phyloP scores from a whole-genome alignment of 2,113 vertebrate species.

The Oreochromis tanganicae region DNA sequence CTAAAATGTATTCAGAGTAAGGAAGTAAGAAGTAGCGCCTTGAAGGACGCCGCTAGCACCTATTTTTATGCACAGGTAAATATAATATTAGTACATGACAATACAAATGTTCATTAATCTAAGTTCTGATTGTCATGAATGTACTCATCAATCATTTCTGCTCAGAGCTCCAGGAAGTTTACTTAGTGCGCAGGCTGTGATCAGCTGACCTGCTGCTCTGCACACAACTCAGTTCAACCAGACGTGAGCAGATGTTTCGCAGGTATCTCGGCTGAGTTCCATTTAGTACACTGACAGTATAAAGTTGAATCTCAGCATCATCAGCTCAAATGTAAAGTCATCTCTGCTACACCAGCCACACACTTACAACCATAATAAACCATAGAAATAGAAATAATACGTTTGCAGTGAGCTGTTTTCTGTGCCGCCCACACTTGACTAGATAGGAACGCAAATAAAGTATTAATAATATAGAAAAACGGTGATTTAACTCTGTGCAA shows the following conservation, averaged over 20 bases:
- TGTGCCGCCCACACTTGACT: background rate
- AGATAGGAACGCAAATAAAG: accelerated
- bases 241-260: background rate
- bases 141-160: accelerated
- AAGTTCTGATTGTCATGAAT: background rate
- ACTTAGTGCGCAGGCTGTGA: background rate
- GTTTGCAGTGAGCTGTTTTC: accelerated
- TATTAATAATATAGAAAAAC: accelerated
- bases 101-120: accelerated
- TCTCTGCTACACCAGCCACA: background rate
- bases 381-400: accelerated
- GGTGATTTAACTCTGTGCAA: background rate
- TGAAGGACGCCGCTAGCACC: background rate
- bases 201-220: background rate
- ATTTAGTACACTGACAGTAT: background rate
- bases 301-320: background rate
- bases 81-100: accelerated
- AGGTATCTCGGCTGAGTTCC: background rate
- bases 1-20: background rate
- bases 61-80: background rate
- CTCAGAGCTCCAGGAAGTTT: background rate
- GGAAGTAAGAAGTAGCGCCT: background rate
- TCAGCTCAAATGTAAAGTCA: accelerated
- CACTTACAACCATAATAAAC: background rate
- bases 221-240: background rate